Conservation (phyloP, 2,797 vertebrate genomes). For the Anableps anableps region DNA sequence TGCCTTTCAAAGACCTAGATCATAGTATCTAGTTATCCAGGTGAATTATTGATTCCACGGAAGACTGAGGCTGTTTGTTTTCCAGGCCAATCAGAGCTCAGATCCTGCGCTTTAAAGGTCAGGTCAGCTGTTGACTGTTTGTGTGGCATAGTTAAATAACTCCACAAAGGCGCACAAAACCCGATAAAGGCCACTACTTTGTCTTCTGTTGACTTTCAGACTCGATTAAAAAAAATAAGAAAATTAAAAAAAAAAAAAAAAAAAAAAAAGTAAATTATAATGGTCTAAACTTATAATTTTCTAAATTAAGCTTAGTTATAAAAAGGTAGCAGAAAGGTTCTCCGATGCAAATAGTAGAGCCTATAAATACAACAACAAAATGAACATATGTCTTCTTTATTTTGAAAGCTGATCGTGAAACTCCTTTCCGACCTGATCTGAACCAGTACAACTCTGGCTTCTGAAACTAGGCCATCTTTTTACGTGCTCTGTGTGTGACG, state of each 20-base stretch:
- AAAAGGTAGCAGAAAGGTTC: not conserved
- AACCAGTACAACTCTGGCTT: slow-evolving; percentile 35
- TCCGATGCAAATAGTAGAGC: not conserved
- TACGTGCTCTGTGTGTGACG: slow-evolving; percentile 70
- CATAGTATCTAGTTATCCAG: no score
- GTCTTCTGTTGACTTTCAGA: not conserved
- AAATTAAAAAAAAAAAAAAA: no score
- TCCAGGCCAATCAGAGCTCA: no score
- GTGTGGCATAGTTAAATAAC: not conserved
- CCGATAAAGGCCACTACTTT: not conserved
- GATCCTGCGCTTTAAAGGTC: no score
- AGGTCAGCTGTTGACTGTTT: not conserved
- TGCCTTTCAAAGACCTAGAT: no score
- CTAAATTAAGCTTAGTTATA: no score
- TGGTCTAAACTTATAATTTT: no score
- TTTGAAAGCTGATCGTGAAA: not conserved
- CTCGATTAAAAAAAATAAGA: no score
- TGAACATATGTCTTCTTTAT: not conserved
- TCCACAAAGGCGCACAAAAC: not conserved
- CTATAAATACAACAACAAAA: not conserved
- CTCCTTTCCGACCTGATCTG: not conserved
- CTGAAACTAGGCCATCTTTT: not conserved
- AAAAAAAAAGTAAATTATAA: not conserved
- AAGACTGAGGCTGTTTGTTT: no score
- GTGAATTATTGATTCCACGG: no score